Conservation (phyloP, 2,797 vertebrate genomes). For the Myotis findleyi region DNA sequence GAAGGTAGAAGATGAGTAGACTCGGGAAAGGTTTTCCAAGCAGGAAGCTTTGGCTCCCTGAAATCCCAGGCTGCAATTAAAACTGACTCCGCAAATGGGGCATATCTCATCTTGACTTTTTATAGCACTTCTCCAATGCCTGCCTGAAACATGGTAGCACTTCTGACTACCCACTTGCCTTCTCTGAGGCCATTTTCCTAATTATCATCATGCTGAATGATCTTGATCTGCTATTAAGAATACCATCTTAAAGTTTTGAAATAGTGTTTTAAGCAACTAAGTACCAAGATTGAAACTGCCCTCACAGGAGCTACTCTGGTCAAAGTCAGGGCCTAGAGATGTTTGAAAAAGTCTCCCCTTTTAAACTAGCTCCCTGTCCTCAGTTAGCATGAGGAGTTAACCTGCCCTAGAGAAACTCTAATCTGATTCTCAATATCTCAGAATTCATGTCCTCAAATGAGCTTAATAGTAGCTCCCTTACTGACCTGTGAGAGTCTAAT, state of each 20-base stretch:
- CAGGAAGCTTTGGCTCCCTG: not conserved
- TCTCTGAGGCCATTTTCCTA: not conserved
- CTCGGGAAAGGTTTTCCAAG: not conserved
- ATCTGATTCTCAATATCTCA: not conserved
- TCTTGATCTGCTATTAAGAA: not conserved
- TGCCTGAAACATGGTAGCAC: too few species aligned
- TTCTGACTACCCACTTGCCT: not conserved
- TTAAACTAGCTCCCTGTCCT: not conserved
- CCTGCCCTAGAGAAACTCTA: not conserved
- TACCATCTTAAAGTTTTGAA: not conserved
- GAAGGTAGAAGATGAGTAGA: not conserved
- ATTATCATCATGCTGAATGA: not conserved
- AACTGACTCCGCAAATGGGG: not conserved
- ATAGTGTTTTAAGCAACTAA: not conserved
- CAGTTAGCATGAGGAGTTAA: not conserved
- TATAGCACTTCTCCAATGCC: too few species aligned
- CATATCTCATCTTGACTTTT: too few species aligned
- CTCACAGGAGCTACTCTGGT: not conserved
- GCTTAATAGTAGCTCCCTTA: not conserved
- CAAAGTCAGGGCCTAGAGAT: not conserved
- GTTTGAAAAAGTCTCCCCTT: not conserved
- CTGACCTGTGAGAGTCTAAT: not conserved
- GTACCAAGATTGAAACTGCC: not conserved
- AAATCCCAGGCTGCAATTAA: not conserved
- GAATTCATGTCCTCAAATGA: not conserved